These are phyloP conservation scores for Pseudochirops corinnae DNA, from an alignment of 2,797 vertebrate genomes.

Conservation along the genomic window DNA sequence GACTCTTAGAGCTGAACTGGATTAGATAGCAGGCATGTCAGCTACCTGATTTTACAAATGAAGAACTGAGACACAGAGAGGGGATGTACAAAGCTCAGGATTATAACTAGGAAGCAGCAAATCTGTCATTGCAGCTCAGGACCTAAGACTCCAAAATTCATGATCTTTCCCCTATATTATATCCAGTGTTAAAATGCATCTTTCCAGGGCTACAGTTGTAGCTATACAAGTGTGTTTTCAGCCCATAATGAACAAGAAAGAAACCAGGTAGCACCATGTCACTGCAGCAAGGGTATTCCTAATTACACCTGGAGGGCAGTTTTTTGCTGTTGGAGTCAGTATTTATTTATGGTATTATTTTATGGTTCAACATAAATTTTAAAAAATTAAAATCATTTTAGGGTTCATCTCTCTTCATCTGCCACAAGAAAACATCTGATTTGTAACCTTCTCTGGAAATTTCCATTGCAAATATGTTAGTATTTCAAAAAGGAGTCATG, in stretches of 20 bases:
- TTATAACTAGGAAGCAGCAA: neutral
- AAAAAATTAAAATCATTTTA: neutral
- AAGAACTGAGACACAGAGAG: neutral
- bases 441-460: neutral
- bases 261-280: fast-evolving
- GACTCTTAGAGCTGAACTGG: neutral
- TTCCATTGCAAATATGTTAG: neutral
- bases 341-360: neutral
- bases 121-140: neutral
- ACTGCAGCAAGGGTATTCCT: neutral
- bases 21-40: neutral
- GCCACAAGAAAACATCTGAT: neutral
- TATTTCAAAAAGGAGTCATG: neutral
- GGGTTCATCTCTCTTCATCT: neutral
- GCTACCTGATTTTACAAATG: neutral
- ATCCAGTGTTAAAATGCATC: neutral
- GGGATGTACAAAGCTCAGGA: neutral
- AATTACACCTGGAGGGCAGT: neutral
- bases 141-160: neutral
- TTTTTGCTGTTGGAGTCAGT: neutral
- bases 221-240: neutral
- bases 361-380: neutral
- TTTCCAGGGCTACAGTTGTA: neutral
- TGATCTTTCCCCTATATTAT: neutral
- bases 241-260: neutral